A percentile compares a stretch with the other conserved stretches of the same genome.
These are phyloP conservation scores for Sebastes fasciatus DNA, from an alignment of 2,113 vertebrate species.

Conservation along the genomic window DNA sequence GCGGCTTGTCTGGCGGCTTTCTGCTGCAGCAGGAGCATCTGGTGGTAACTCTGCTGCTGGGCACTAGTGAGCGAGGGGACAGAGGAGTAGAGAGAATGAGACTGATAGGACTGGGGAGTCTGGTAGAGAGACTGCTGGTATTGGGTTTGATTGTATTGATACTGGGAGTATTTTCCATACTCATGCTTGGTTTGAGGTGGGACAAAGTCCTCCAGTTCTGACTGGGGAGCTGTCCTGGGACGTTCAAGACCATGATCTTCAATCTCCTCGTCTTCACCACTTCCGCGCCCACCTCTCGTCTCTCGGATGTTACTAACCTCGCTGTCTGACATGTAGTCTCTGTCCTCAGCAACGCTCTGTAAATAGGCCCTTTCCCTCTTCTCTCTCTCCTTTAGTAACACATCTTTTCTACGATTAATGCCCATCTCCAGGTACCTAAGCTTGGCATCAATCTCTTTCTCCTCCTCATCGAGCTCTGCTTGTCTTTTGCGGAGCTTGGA, in stretches of 20 bases:
- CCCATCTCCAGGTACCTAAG: slow-evolving; percentile 98
- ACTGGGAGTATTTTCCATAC: slow-evolving; percentile 93
- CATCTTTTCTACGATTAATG: slow-evolving; percentile 97
- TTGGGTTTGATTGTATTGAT: slow-evolving; percentile 91
- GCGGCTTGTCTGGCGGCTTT: slow-evolving; percentile 91
- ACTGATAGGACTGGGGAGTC: slow-evolving; percentile 92
- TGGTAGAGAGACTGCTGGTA: slow-evolving; percentile 94
- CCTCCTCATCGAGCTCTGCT: slow-evolving; percentile 97
- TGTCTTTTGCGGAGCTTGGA: slow-evolving; percentile 98
- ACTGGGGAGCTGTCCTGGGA: slow-evolving; percentile 94
- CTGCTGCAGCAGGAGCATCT: slow-evolving; percentile 94
- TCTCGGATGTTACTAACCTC: slow-evolving; percentile 95
- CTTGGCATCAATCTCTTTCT: slow-evolving; percentile 99
- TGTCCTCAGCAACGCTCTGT: slow-evolving; percentile 97
- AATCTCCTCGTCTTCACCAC: slow-evolving; percentile 80
- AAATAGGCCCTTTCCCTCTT: slow-evolving; percentile 97
- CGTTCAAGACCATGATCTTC: slow-evolving; percentile 90
- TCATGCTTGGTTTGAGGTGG: slow-evolving; percentile 95
- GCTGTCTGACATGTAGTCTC: slow-evolving; percentile 99
- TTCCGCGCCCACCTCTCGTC: slow-evolving; percentile 84
- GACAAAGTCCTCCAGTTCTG: slow-evolving; percentile 93
- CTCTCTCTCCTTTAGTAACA: slow-evolving; percentile 94
- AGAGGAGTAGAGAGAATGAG: slow-evolving; percentile 93
- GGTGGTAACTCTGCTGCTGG: slow-evolving; percentile 93
- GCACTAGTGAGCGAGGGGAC: slow-evolving; percentile 91